Evolutionary conservation across 2,888 invertebrate genomes (phyloP).

Genomic region (Silvanus unidentatus): DNA sequence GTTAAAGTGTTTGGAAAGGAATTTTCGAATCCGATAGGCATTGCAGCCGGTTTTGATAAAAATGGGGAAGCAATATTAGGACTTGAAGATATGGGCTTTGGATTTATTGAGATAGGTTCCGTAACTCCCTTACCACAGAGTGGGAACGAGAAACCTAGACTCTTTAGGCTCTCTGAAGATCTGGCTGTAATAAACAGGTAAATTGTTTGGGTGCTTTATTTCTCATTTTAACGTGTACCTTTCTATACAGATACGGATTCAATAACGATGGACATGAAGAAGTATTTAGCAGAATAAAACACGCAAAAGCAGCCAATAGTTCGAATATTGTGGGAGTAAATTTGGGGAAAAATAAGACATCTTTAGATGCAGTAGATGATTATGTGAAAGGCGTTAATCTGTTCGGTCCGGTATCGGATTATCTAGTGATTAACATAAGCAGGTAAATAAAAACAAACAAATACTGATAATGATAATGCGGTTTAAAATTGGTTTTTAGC

Average conservation of each 20-base stretch:
- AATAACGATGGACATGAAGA: slow-evolving; percentile 88
- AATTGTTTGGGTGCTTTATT: background rate
- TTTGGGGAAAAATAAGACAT: slow-evolving; percentile 90
- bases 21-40: slow-evolving; percentile 87
- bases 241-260: slow-evolving; percentile 68
- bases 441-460: slow-evolving; percentile 47
- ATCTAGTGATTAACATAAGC: slow-evolving; percentile 94
- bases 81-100: slow-evolving; percentile 80
- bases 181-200: slow-evolving; percentile 84
- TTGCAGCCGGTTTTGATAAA: slow-evolving; percentile 99
- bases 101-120: slow-evolving; percentile 93
- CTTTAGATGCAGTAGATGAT: slow-evolving; percentile 68
- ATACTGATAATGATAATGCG: too few species aligned
- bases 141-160: slow-evolving; percentile 89
- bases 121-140: slow-evolving; percentile 90
- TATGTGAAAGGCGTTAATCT: slow-evolving; percentile 78
- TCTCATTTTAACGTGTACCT: too few species aligned
- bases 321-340: slow-evolving; percentile 70
- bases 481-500: slow-evolving; percentile 54
- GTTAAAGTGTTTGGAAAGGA: slow-evolving; percentile 64
- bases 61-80: slow-evolving; percentile 86
- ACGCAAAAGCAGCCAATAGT: slow-evolving; percentile 50
- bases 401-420: slow-evolving; percentile 83
- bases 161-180: slow-evolving; percentile 83
- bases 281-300: slow-evolving; percentile 62